Percentiles rank a stretch among this genome's conserved stretches.
Conservation (phyloP, 2,797 vertebrate species). For the Pygocentrus nattereri region DNA sequence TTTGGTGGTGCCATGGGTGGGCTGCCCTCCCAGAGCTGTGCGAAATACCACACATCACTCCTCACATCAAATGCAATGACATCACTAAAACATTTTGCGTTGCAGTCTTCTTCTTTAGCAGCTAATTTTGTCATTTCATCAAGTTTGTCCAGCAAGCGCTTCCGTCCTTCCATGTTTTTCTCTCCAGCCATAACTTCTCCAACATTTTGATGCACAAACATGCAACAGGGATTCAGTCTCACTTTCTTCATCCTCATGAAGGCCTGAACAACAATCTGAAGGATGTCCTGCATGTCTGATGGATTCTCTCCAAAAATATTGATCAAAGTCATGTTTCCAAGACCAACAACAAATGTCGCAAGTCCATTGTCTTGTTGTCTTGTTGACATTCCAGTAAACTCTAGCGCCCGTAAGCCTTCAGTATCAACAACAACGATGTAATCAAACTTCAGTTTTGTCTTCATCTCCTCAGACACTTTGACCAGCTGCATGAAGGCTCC, state of each 20-base stretch:
- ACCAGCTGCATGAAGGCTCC: slow-evolving; percentile 84
- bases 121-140: slow-evolving; percentile 76
- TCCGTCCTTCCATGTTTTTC: slow-evolving; percentile 75
- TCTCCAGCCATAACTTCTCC: slow-evolving; percentile 69
- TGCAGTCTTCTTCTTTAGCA: slow-evolving; percentile 72
- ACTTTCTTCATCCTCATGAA: slow-evolving; percentile 79
- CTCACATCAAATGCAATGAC: slow-evolving; percentile 77
- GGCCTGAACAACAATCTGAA: slow-evolving; percentile 74
- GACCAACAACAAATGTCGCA: slow-evolving; percentile 82
- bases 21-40: slow-evolving; percentile 67
- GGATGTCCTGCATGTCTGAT: slow-evolving; percentile 77
- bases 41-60: slow-evolving; percentile 78
- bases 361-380: slow-evolving; percentile 81
- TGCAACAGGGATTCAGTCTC: slow-evolving; percentile 64
- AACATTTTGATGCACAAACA: slow-evolving; percentile 58
- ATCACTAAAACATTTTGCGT: slow-evolving; percentile 70
- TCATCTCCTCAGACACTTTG: slow-evolving; percentile 63
- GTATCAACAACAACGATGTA: slow-evolving; percentile 77
- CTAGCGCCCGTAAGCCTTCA: slow-evolving; percentile 71
- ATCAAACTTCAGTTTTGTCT: slow-evolving; percentile 64
- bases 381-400: slow-evolving; percentile 65
- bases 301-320: slow-evolving; percentile 84
- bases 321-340: slow-evolving; percentile 82
- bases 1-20: slow-evolving; percentile 83
- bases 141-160: slow-evolving; percentile 71